Evolutionary conservation across 1,140 invertebrate species (phyloP).

Genomic region (Drosophila ambigua): DNA sequence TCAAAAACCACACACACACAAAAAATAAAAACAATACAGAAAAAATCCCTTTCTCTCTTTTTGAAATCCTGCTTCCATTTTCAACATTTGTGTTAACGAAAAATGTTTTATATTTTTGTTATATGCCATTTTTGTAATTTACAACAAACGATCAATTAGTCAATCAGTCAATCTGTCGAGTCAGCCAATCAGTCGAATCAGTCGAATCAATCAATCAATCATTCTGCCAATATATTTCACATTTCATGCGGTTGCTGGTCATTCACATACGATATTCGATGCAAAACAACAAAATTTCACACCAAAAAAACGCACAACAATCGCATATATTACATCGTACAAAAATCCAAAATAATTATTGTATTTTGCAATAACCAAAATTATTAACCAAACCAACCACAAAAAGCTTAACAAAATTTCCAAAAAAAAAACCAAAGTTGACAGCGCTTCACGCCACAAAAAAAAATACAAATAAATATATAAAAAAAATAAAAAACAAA

Average conservation of each 20-base stretch:
- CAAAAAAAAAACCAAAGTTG: constrained; percentile 21
- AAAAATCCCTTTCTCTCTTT: constrained; percentile 17
- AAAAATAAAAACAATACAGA: constrained; percentile 19
- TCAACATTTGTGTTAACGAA: constrained; percentile 82
- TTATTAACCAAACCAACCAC: constrained; percentile 70
- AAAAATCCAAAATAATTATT: constrained; percentile 58
- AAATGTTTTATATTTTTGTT: constrained; percentile 84
- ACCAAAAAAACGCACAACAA: constrained; percentile 65
- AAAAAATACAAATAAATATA: constrained; percentile 1
- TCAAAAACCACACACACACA: constrained; percentile 10
- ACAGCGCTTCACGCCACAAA: constrained; percentile 26
- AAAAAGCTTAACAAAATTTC: constrained; percentile 64
- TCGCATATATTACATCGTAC: constrained; percentile 53
- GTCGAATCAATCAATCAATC: constrained; percentile 58
- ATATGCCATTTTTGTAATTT: constrained; percentile 69
- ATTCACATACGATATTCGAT: constrained; percentile 57
- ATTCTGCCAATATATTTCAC: constrained; percentile 65
- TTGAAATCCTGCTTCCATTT: constrained; percentile 34
- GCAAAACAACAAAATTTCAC: constrained; percentile 55
- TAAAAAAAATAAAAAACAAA: constrained; percentile 16
- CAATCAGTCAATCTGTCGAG: constrained; percentile 39
- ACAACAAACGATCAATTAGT: constrained; percentile 47
- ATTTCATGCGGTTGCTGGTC: constrained; percentile 79
- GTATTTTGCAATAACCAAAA: constrained; percentile 83
- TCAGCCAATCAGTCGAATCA: constrained; percentile 30